A percentile compares a stretch with the other conserved stretches of the same genome.
Conservation (phyloP, 2,113 vertebrate species). For the Mesoclemmys tuberculata region DNA sequence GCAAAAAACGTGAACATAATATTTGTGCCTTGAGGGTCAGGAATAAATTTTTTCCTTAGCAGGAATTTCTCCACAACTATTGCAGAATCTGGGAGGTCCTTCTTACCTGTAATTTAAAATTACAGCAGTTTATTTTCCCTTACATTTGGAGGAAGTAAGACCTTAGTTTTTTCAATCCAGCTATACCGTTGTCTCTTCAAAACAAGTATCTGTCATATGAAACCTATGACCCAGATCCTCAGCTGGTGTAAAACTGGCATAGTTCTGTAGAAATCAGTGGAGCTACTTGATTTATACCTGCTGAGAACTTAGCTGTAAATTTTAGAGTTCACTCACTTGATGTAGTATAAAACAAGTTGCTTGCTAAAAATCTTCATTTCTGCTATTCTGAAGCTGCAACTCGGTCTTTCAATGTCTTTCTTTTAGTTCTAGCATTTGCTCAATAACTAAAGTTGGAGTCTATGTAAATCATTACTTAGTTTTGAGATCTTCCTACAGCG, state of each 20-base stretch:
- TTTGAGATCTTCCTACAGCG: neutral
- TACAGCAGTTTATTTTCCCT: neutral
- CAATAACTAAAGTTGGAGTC: neutral
- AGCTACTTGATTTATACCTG: neutral
- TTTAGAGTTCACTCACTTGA: neutral
- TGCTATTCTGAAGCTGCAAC: neutral
- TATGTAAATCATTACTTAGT: neutral
- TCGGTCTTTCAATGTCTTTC: neutral
- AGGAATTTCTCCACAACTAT: slow-evolving; percentile 90
- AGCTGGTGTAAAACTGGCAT: neutral
- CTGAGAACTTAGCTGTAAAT: neutral
- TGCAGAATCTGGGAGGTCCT: slow-evolving; percentile 89
- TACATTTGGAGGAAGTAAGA: neutral
- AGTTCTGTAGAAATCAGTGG: neutral
- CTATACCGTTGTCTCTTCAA: neutral
- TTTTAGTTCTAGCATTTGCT: neutral
- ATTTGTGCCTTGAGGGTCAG: slow-evolving; percentile 93
- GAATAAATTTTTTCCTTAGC: slow-evolving; percentile 89
- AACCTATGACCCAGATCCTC: neutral
- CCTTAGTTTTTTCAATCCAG: neutral
- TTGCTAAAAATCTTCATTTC: neutral
- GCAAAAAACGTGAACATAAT: slow-evolving; percentile 98
- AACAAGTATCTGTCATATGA: neutral
- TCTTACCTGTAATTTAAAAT: slow-evolving; percentile 84
- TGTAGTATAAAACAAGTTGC: neutral